Percentiles rank a stretch among this genome's conserved stretches.
phyloP scores from a whole-genome alignment of 2,113 vertebrate genomes.

The Willisornis vidua region DNA sequence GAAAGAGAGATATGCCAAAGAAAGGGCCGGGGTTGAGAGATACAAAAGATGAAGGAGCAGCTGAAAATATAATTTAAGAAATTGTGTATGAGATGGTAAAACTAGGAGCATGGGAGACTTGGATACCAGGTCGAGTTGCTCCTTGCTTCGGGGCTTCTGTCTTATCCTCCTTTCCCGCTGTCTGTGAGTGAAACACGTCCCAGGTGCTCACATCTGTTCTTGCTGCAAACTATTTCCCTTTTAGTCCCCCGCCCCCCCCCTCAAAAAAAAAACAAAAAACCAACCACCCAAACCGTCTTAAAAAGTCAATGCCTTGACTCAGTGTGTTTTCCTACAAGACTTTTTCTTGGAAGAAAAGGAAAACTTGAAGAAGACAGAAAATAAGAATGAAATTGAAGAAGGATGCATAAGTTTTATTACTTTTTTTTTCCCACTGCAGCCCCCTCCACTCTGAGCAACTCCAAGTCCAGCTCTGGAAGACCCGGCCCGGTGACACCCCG shows the following conservation, averaged over 20 bases:
- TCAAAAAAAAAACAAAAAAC: neutral
- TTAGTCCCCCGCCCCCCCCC: no score
- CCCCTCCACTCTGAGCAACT: accelerated
- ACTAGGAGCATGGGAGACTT: neutral
- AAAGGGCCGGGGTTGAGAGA: neutral
- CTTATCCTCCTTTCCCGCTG: accelerated
- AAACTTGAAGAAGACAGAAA: neutral
- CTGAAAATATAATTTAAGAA: neutral
- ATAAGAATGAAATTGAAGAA: neutral
- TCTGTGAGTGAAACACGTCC: neutral
- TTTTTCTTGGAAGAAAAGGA: neutral
- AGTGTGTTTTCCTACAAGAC: neutral
- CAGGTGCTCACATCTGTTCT: neutral
- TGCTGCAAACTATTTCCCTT: neutral
- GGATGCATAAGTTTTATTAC: neutral
- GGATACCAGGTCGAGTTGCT: accelerated
- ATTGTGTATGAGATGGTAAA: neutral
- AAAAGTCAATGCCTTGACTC: neutral
- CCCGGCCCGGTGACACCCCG: accelerated
- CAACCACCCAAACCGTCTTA: neutral
- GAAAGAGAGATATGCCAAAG: accelerated
- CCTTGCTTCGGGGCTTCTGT: neutral
- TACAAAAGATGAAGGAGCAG: neutral
- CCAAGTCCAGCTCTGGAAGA: neutral
- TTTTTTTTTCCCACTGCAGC: accelerated